phyloP scores from a whole-genome alignment of 2,797 vertebrate genomes.

The Agapornis canus region DNA sequence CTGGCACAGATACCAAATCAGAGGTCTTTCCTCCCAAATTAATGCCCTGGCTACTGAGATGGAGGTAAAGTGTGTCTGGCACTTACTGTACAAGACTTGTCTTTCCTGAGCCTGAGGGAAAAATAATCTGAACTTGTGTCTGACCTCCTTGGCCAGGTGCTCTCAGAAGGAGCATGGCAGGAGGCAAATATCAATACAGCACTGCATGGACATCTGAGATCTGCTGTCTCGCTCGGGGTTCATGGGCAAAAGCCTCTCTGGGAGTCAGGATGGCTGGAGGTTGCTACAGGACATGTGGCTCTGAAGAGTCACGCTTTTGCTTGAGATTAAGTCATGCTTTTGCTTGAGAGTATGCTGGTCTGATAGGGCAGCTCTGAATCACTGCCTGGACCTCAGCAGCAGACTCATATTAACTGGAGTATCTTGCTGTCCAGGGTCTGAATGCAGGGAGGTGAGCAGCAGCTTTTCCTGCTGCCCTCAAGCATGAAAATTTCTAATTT shows the following conservation, averaged over 20 bases:
- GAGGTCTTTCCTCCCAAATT: not conserved
- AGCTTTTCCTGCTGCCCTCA: not conserved
- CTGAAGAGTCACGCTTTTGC: not conserved
- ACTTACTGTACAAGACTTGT: not conserved
- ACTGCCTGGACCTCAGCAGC: rapidly evolving
- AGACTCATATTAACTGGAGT: not conserved
- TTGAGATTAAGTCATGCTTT: not conserved
- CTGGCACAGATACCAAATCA: not conserved
- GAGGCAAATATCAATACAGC: not conserved
- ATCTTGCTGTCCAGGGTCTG: not conserved
- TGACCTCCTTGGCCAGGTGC: not conserved
- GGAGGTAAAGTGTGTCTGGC: not conserved
- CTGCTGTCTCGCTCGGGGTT: not conserved
- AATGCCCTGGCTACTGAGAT: not conserved
- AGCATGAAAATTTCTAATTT: not conserved
- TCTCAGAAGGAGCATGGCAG: not conserved
- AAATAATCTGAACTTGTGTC: not conserved
- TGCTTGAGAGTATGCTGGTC: rapidly evolving
- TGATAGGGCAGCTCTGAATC: not conserved
- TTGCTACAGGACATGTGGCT: not conserved
- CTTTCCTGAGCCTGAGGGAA: not conserved
- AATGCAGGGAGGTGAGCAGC: rapidly evolving
- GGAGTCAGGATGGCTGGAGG: not conserved
- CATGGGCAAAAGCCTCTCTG: not conserved
- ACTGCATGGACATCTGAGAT: not conserved